Evolutionary conservation across 2,888 invertebrate genomes (phyloP), one percentile per base, ranked within the genome.

Genomic region (Lagria hirta): DNA sequence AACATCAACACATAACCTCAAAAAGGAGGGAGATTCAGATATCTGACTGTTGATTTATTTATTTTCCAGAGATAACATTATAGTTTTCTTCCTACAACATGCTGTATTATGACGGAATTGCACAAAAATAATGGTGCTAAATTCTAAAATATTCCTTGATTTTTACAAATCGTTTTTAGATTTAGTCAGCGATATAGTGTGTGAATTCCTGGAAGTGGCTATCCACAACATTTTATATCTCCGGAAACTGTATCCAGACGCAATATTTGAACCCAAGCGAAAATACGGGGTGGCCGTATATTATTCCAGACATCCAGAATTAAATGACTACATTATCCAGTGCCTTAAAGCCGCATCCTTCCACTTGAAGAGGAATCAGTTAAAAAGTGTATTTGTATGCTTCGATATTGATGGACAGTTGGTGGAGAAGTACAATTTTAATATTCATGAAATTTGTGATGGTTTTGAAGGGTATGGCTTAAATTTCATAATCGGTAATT

Each of bases 141-240:
- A n/a, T n/a, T n/a, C n/a, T n/a, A n/a, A n/a, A n/a, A n/a, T n/a
- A n/a, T n/a, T n/a, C n/a, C n/a, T n/a, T n/a, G n/a, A n/a, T n/a
- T n/a, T n/a, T n/a, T n/a, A n/a, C n/a, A n/a, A n/a, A n/a, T n/a
- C n/a, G n/a, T n/a, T n/a, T n/a, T n/a, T n/a, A n/a, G n/a, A 18
- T 18, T 18, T 18, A n/a, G 72, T 74, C 38, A 54, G 71, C 16
- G 80, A 83, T 55, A 69, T 84, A 34, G 66, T 80, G n/a, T 57
- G 80, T 37, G 84, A 85, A 69, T 84, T 84, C 64, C 64, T 86
- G 14, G 79, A 81, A 59, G 76, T 84, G 13, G 77, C 81, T 1
- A 76, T 84, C 46, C 81, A 85, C 58, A 78, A 73, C 40, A 78
- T 85, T 38, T 60, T 86, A 3, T 81, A 77, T 57, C 69, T 74